These are phyloP conservation scores for Ypsolopha sequella DNA, from an alignment of 2,888 invertebrate species.

Conservation along the genomic window DNA sequence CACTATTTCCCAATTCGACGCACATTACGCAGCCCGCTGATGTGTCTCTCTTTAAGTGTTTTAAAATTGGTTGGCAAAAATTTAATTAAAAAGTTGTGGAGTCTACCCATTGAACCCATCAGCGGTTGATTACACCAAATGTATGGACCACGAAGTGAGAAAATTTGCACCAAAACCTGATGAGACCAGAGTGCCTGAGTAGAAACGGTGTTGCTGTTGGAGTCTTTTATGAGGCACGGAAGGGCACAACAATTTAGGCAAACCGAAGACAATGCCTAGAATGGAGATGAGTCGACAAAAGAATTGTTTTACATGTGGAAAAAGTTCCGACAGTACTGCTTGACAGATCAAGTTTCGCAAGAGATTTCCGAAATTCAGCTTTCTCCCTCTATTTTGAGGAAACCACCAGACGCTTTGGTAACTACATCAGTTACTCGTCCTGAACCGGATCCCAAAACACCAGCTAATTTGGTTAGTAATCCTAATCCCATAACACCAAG, in stretches of 20 bases:
- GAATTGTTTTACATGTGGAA: too few species aligned
- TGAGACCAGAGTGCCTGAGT: neutral
- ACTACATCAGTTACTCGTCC: too few species aligned
- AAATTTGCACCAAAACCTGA: neutral
- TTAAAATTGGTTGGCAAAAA: conserved; percentile 26
- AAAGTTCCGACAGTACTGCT: neutral
- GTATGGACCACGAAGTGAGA: neutral
- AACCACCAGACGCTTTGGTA: neutral
- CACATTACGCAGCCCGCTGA: conserved; percentile 34
- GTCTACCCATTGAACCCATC: neutral
- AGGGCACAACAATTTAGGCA: neutral
- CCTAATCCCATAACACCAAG: too few species aligned
- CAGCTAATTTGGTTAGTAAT: too few species aligned
- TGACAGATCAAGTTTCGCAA: neutral
- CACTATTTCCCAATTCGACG: conserved; percentile 30
- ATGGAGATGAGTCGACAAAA: neutral
- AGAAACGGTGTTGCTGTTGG: neutral
- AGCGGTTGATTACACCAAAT: neutral
- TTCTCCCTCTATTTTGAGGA: too few species aligned
- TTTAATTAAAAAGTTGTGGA: neutral
- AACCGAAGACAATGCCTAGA: neutral
- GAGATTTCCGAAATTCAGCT: neutral
- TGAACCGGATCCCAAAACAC: too few species aligned
- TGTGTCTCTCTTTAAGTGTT: conserved; percentile 26
- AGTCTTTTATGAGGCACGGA: neutral